Conservation (phyloP, 1,140 invertebrate genomes). For the Diorhabda carinulata region DNA sequence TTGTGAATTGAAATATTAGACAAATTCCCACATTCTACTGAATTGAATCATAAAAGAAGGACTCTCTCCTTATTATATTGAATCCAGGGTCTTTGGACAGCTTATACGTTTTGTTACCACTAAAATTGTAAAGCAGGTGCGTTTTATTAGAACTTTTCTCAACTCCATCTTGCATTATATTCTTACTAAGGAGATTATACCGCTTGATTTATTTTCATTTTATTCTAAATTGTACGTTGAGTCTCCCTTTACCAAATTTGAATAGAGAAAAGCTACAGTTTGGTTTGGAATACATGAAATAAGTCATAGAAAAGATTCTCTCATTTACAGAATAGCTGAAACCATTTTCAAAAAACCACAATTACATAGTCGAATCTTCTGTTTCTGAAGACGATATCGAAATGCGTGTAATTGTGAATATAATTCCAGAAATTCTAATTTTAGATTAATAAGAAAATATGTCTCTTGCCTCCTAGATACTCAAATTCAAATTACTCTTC, state of each 20-base stretch:
- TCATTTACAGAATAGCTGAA: no score
- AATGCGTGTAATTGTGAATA: no score
- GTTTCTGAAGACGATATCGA: no score
- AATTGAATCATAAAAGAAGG: not conserved
- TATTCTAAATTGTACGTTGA: conserved; percentile 2
- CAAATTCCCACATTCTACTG: not conserved
- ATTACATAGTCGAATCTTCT: no score
- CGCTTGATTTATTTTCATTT: conserved; percentile 10
- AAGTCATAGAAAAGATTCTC: no score
- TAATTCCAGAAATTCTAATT: no score
- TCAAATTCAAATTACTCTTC: no score
- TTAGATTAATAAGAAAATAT: no score
- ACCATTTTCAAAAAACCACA: no score
- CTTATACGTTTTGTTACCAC: conserved; percentile 7
- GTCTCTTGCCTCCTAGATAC: no score
- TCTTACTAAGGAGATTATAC: conserved; percentile 2
- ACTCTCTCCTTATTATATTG: not conserved
- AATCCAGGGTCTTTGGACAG: conserved; percentile 1
- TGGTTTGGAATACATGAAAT: no score
- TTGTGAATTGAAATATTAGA: not conserved
- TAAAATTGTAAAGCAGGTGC: conserved; percentile 9
- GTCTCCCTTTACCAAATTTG: not conserved
- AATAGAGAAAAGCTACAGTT: no score
- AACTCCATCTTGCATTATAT: conserved; percentile 11
- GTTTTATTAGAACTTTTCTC: conserved; percentile 4